These are phyloP conservation scores for Astreopora myriophthalma DNA, from an alignment of 64 coral and sea anemone species.

Conservation along the genomic window DNA sequence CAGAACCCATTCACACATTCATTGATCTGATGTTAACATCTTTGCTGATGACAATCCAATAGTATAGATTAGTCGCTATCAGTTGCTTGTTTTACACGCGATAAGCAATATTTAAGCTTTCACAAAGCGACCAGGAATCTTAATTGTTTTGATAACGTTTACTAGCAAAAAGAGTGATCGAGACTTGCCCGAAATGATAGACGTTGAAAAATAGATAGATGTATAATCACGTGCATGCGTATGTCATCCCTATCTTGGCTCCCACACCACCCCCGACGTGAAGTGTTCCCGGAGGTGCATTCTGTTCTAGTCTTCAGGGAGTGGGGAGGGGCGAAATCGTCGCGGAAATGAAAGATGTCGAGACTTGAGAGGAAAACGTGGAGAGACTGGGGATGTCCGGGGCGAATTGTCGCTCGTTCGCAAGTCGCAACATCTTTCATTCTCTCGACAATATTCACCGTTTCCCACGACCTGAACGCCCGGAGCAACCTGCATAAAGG, in stretches of 20 bases:
- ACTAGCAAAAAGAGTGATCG: neutral
- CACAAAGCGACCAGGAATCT: neutral
- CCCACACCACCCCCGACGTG: neutral
- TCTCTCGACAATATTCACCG: too few species aligned
- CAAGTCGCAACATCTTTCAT: too few species aligned
- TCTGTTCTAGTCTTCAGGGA: too few species aligned
- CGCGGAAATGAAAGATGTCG: too few species aligned
- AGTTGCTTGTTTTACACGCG: constrained; percentile 1
- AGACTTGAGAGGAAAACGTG: too few species aligned
- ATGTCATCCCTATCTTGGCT: neutral
- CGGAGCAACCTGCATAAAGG: too few species aligned
- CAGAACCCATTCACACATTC: neutral
- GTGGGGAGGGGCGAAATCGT: too few species aligned
- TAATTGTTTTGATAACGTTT: constrained; percentile 3
- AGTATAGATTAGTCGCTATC: neutral
- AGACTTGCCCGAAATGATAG: neutral
- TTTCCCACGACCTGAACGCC: too few species aligned
- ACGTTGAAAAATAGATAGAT: neutral
- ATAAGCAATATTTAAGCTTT: neutral
- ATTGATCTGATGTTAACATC: neutral
- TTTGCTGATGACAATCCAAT: neutral
- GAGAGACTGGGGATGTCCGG: too few species aligned
- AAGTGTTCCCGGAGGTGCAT: too few species aligned
- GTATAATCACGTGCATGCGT: neutral
- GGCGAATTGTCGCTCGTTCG: too few species aligned